Conservation (phyloP, 2,888 invertebrate genomes). For the Catocala nupta region DNA sequence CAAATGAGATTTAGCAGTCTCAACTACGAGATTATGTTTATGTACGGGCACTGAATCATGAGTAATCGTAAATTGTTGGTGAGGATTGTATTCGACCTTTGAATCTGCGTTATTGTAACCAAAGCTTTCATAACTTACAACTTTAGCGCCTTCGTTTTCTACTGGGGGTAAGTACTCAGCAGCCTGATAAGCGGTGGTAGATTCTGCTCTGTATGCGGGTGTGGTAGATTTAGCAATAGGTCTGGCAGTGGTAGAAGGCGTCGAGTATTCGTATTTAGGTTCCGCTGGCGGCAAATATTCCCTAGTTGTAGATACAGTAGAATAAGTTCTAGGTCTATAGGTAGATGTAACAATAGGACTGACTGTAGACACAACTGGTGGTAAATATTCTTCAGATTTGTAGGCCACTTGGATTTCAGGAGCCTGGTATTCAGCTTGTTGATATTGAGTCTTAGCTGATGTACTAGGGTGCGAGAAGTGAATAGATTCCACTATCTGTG, state of each 20-base stretch:
- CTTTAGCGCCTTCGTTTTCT: conserved; percentile 52
- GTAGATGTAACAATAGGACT: conserved; percentile 65
- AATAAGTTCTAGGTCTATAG: conserved; percentile 67
- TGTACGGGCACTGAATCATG: conserved; percentile 56
- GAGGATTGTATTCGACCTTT: conserved; percentile 68
- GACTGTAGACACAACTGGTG: conserved; percentile 68
- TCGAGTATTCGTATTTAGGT: conserved; percentile 50
- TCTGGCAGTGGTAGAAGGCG: conserved; percentile 64
- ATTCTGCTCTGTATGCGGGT: conserved; percentile 64
- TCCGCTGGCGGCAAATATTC: conserved; percentile 59
- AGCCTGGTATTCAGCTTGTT: conserved; percentile 68
- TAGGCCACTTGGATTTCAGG: conserved; percentile 79
- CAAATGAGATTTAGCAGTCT: conserved; percentile 78
- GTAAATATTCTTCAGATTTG: conserved; percentile 78
- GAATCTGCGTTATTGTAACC: conserved; percentile 59
- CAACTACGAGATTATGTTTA: conserved; percentile 78
- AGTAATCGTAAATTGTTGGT: conserved; percentile 63
- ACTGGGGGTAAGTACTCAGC: conserved; percentile 72
- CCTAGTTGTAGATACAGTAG: conserved; percentile 61
- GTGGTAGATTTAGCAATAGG: conserved; percentile 64
- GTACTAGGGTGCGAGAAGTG: conserved; percentile 70
- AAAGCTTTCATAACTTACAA: conserved; percentile 65
- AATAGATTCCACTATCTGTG: conserved; percentile 62
- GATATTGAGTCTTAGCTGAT: conserved; percentile 64
- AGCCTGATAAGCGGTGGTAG: conserved; percentile 66